Percentiles rank a stretch among this genome's conserved stretches.
Conservation (phyloP, 2,888 invertebrate genomes). For the Blomia tropicalis region DNA sequence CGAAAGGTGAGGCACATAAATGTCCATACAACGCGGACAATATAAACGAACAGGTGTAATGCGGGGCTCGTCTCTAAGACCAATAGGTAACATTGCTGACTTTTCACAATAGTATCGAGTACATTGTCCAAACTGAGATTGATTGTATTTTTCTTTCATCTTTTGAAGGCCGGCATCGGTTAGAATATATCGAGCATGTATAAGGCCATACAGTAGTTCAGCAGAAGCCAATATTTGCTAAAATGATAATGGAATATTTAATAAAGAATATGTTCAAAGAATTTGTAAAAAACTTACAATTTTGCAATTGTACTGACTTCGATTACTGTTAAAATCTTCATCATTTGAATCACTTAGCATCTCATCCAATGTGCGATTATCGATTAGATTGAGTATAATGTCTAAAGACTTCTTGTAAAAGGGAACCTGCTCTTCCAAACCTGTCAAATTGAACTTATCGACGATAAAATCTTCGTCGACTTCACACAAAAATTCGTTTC, state of each 20-base stretch:
- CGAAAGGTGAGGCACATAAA: conserved; percentile 89
- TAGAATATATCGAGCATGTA: conserved; percentile 96
- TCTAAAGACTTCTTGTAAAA: conserved; percentile 97
- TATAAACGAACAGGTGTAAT: conserved; percentile 99
- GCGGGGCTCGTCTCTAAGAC: conserved; percentile 91
- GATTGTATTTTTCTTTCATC: conserved; percentile 99
- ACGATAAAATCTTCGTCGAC: conserved; percentile 99
- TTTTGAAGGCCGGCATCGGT: conserved; percentile 96
- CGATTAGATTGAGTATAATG: conserved; percentile 84
- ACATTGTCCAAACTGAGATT: conserved; percentile 95
- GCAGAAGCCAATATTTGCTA: conserved; percentile 98
- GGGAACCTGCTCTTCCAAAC: conserved; percentile 96
- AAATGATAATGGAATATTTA: background rate
- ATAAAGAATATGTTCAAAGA: background rate
- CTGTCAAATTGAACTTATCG: conserved; percentile 98
- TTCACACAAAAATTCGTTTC: conserved; percentile 99
- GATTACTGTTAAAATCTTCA: conserved; percentile 65
- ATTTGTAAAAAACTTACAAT: conserved; percentile 10
- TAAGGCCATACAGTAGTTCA: conserved; percentile 95
- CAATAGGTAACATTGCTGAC: conserved; percentile 90
- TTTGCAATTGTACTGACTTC: background rate
- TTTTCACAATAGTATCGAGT: conserved; percentile 97
- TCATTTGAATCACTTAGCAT: conserved; percentile 70
- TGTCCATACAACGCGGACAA: conserved; percentile 99
- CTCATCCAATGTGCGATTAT: background rate